These are phyloP conservation scores for Julus scandinavius DNA, from an alignment of 2,888 invertebrate genomes.

Conservation along the genomic window DNA sequence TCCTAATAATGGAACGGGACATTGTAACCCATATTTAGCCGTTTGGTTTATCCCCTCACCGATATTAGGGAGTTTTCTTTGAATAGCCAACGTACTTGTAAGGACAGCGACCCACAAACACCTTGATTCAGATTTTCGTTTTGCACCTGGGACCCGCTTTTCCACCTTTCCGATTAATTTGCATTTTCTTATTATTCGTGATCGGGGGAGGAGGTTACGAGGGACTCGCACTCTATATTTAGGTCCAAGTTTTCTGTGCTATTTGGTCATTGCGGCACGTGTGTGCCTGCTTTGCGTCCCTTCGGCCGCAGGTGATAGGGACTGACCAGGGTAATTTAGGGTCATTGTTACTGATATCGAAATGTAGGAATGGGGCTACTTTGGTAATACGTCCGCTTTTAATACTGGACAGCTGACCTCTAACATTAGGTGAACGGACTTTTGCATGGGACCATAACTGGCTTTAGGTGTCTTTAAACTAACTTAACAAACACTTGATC, in stretches of 20 bases:
- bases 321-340: background rate
- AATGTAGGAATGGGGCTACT: background rate
- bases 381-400: background rate
- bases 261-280: background rate
- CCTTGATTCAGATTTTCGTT: background rate
- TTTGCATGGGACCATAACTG: too few relatives aligned
- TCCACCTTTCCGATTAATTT: background rate
- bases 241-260: background rate
- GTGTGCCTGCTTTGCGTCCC: background rate
- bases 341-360: background rate
- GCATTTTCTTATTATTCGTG: background rate
- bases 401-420: background rate
- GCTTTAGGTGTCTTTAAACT: too few relatives aligned
- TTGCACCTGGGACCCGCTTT: slow-evolving; percentile 4
- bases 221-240: background rate
- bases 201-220: background rate
- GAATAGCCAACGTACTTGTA: background rate
- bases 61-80: slow-evolving; percentile 1
- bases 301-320: background rate
- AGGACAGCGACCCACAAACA: slow-evolving; percentile 25
- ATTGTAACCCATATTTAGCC: slow-evolving; percentile 24
- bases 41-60: background rate
- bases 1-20: background rate
- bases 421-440: too few relatives aligned
- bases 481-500: too few relatives aligned